Percentiles rank a stretch among this genome's conserved stretches.
These are phyloP conservation scores for Dorcus hopei DNA, from an alignment of 2,888 invertebrate genomes.

Conservation along the genomic window DNA sequence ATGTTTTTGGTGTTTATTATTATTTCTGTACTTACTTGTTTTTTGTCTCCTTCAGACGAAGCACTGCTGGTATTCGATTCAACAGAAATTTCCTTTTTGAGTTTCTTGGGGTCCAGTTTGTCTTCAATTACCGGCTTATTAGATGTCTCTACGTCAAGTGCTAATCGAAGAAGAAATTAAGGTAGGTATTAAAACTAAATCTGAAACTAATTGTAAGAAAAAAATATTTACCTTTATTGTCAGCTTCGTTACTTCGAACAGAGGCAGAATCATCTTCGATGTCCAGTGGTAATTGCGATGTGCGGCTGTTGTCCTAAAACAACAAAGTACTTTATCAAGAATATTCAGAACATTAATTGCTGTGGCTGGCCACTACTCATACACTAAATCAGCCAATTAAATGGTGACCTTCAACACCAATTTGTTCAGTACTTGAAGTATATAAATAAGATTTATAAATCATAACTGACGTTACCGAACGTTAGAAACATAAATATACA, in stretches of 20 bases:
- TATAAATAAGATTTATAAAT: too few relatives aligned
- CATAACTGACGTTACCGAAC: too few relatives aligned
- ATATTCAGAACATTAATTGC: constrained; percentile 6
- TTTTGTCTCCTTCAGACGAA: constrained; percentile 29
- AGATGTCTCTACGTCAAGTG: constrained; percentile 47
- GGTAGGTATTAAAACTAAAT: neutral
- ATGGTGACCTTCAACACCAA: too few relatives aligned
- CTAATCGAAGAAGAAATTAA: constrained; percentile 37
- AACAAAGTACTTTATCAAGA: constrained; percentile 9
- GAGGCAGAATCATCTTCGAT: constrained; percentile 90
- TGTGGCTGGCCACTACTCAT: neutral
- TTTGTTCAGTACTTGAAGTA: too few relatives aligned
- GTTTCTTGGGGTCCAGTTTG: constrained; percentile 28
- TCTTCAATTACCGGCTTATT: constrained; percentile 30
- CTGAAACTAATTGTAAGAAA: constrained; percentile 1
- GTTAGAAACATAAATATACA: too few relatives aligned
- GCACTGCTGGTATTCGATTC: constrained; percentile 23
- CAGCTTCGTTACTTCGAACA: constrained; percentile 78
- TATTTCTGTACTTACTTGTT: constrained; percentile 22
- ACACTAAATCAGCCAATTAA: too few relatives aligned
- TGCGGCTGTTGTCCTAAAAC: constrained; percentile 76
- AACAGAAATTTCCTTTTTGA: constrained; percentile 29
- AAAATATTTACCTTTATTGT: constrained; percentile 64
- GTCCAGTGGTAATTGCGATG: constrained; percentile 84
- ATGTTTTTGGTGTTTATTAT: too few relatives aligned